These are phyloP conservation scores for Heliothis virescens DNA, from an alignment of 1,140 invertebrate genomes.

Conservation along the genomic window DNA sequence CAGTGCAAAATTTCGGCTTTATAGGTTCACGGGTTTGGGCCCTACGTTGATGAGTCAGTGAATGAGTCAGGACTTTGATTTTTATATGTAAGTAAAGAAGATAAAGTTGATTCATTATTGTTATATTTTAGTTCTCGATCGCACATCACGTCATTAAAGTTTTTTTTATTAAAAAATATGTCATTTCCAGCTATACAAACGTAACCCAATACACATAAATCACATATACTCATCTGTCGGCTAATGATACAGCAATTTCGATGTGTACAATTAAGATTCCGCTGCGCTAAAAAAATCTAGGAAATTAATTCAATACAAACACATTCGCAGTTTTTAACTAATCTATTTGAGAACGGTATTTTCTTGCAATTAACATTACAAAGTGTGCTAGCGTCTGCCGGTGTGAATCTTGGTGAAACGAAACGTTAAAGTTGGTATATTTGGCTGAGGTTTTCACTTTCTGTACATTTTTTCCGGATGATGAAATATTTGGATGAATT, in stretches of 20 bases:
- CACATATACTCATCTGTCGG: background rate
- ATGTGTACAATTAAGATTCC: constrained; percentile 28
- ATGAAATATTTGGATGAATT: background rate
- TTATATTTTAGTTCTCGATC: too few relatives aligned
- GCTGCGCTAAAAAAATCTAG: constrained; percentile 13
- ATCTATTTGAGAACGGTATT: constrained; percentile 36
- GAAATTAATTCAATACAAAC: constrained; percentile 41
- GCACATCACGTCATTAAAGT: too few relatives aligned
- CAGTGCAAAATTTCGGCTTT: too few relatives aligned
- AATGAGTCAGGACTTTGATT: too few relatives aligned
- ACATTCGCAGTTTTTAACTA: constrained; percentile 22
- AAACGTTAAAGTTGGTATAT: constrained; percentile 4
- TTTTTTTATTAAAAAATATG: too few relatives aligned
- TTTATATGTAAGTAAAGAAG: too few relatives aligned
- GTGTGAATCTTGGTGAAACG: constrained; percentile 11
- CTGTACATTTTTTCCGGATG: background rate
- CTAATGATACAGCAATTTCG: constrained; percentile 26
- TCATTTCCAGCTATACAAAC: too few relatives aligned
- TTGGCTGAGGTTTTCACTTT: background rate
- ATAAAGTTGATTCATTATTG: too few relatives aligned
- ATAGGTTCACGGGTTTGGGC: too few relatives aligned
- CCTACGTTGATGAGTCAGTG: too few relatives aligned
- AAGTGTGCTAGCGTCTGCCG: constrained; percentile 2
- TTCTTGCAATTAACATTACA: constrained; percentile 46
- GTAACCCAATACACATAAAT: background rate